phyloP scores from a whole-genome alignment of 2,888 invertebrate species.

The Dolichomitus sp. region DNA sequence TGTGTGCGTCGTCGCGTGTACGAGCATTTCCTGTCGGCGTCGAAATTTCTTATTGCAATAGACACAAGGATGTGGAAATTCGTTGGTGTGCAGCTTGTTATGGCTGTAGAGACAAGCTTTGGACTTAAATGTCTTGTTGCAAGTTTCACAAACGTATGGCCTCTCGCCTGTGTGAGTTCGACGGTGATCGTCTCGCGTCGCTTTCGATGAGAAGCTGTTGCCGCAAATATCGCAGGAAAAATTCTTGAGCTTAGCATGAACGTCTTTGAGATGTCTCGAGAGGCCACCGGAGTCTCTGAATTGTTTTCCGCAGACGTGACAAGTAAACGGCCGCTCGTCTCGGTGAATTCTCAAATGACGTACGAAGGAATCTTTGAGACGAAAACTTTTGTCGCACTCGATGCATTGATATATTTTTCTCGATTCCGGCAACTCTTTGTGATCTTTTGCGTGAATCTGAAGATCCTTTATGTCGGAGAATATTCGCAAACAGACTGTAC shows the following conservation, averaged over 20 bases:
- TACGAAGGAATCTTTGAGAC: constrained; percentile 87
- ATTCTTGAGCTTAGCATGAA: constrained; percentile 83
- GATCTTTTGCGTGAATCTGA: constrained; percentile 39
- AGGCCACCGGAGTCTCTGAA: constrained; percentile 84
- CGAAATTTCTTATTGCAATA: constrained; percentile 88
- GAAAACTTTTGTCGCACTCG: constrained; percentile 87
- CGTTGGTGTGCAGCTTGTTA: constrained; percentile 86
- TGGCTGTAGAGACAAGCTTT: constrained; percentile 86
- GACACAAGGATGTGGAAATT: constrained; percentile 85
- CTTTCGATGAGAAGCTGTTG: constrained; percentile 82
- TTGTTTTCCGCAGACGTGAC: constrained; percentile 85
- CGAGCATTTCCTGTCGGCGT: constrained; percentile 85
- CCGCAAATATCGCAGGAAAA: constrained; percentile 82
- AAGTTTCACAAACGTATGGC: constrained; percentile 86
- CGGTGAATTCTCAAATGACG: constrained; percentile 86
- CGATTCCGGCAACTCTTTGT: constrained; percentile 31
- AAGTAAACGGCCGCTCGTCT: constrained; percentile 84
- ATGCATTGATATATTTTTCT: constrained; percentile 85
- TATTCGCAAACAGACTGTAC: constrained; percentile 48
- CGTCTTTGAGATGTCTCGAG: constrained; percentile 83
- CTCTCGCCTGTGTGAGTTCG: constrained; percentile 83
- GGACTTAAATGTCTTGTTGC: constrained; percentile 86
- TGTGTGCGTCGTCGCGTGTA: constrained; percentile 86
- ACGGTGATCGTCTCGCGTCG: constrained; percentile 84
- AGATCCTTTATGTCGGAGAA: constrained; percentile 39